phyloP scores from a whole-genome alignment of 2,888 invertebrate genomes.

The Ophioninae sp. region DNA sequence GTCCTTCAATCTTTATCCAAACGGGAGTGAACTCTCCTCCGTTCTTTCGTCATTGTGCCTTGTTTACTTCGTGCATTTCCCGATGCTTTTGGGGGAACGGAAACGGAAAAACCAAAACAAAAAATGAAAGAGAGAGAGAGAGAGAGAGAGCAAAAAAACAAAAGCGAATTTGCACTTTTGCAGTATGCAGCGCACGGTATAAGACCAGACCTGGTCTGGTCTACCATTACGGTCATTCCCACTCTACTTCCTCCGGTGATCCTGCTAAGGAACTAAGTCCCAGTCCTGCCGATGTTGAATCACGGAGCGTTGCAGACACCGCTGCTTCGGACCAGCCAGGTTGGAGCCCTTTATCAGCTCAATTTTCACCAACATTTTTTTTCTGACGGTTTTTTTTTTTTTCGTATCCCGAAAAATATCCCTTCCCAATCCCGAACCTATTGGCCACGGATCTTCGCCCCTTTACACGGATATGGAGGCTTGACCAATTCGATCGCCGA shows the following conservation, averaged over 20 bases:
- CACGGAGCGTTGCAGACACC: conserved; percentile 81
- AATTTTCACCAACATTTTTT: conserved; percentile 82
- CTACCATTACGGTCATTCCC: conserved; percentile 97
- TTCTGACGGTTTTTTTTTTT: conserved; percentile 79
- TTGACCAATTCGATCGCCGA: conserved; percentile 12
- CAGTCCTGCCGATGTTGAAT: conserved; percentile 81
- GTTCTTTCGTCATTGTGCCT: conserved; percentile 20
- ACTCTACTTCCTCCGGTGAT: conserved; percentile 83
- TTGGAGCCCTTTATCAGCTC: conserved; percentile 83
- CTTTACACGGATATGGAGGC: conserved; percentile 10
- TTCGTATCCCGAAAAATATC: conserved; percentile 66
- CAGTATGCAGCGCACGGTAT: conserved; percentile 97
- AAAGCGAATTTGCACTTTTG: conserved; percentile 82
- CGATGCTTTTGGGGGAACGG: conserved; percentile 51
- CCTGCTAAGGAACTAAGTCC: conserved; percentile 82
- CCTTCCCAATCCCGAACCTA: conserved; percentile 12
- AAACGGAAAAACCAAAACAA: not conserved
- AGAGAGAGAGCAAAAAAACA: conserved; percentile 66
- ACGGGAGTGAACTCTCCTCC: not conserved
- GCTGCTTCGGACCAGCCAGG: conserved; percentile 82
- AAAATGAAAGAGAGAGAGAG: conserved; percentile 53
- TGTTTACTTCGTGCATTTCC: conserved; percentile 46
- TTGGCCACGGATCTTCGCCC: conserved; percentile 37
- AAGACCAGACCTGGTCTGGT: conserved; percentile 97
- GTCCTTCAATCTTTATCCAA: not conserved